phyloP scores from a whole-genome alignment of 2,888 invertebrate species.

The Synergus laeviventris region DNA sequence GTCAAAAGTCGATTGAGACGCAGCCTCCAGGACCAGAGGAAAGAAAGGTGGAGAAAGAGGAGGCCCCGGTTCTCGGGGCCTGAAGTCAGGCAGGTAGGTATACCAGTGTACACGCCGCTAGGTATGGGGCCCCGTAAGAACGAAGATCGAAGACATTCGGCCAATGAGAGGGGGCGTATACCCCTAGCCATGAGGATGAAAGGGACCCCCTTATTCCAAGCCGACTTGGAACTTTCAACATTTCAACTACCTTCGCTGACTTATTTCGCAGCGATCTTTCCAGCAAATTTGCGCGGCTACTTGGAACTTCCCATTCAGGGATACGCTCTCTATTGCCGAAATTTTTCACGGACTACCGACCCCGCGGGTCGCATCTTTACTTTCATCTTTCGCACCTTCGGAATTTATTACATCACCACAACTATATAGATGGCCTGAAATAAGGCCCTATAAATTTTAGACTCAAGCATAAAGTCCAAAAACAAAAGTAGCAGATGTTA shows the following conservation, averaged over 20 bases:
- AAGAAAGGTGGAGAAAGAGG: background rate
- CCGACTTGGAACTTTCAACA: constrained; percentile 32
- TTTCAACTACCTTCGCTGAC: constrained; percentile 38
- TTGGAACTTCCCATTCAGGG: constrained; percentile 38
- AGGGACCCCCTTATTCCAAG: constrained; percentile 47
- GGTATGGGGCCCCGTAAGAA: constrained; percentile 44
- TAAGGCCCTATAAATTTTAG: too few species aligned
- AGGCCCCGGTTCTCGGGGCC: constrained; percentile 26
- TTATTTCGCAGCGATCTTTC: constrained; percentile 36
- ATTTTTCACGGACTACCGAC: constrained; percentile 41
- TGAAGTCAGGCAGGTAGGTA: constrained; percentile 19
- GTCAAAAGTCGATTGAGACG: constrained; percentile 42
- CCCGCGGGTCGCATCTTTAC: constrained; percentile 18
- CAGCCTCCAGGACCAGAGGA: constrained; percentile 12
- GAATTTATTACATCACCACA: constrained; percentile 32
- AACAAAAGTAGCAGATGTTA: too few species aligned
- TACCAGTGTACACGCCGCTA: constrained; percentile 1
- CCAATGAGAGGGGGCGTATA: constrained; percentile 56
- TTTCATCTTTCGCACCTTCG: constrained; percentile 36
- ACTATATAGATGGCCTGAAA: background rate
- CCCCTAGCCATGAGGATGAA: constrained; percentile 59
- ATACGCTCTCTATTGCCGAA: constrained; percentile 23
- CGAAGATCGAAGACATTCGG: constrained; percentile 51
- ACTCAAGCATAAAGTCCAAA: too few species aligned
- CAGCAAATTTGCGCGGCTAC: constrained; percentile 38